Conservation (phyloP, 1,140 invertebrate species). For the Steinernema khuongi region DNA sequence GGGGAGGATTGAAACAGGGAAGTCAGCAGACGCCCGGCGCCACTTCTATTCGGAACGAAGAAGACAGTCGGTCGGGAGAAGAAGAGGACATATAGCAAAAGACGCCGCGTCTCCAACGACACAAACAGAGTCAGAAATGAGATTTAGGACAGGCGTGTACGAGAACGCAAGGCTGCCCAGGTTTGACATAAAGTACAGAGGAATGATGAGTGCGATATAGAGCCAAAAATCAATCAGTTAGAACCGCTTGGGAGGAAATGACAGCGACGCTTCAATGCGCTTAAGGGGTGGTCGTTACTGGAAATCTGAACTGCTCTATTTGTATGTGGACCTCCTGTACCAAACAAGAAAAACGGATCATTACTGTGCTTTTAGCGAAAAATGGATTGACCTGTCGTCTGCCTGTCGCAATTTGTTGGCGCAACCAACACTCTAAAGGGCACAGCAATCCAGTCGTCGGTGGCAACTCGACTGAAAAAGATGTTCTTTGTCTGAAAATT, state of each 20-base stretch:
- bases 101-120: neutral
- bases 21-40: constrained; percentile 11
- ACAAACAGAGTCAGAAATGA: constrained; percentile 12
- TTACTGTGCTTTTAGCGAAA: too few species aligned
- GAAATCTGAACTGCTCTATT: neutral
- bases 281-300: constrained; percentile 1
- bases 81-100: neutral
- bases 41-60: constrained; percentile 8
- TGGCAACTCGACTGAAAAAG: constrained; percentile 9
- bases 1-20: constrained; percentile 5
- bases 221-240: constrained; percentile 19
- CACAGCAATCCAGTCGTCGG: constrained; percentile 9
- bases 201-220: constrained; percentile 15
- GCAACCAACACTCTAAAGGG: neutral
- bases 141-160: neutral
- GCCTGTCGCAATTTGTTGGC: neutral
- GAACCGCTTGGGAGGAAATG: neutral
- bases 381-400: neutral
- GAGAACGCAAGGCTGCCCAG: neutral
- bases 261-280: neutral
- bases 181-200: neutral
- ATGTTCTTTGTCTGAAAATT: constrained; percentile 6
- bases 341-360: too few species aligned
- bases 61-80: too few species aligned
- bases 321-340: too few species aligned